Evolutionary conservation across 1,140 invertebrate genomes (phyloP).

Genomic region (Camponotus pennsylvanicus): DNA sequence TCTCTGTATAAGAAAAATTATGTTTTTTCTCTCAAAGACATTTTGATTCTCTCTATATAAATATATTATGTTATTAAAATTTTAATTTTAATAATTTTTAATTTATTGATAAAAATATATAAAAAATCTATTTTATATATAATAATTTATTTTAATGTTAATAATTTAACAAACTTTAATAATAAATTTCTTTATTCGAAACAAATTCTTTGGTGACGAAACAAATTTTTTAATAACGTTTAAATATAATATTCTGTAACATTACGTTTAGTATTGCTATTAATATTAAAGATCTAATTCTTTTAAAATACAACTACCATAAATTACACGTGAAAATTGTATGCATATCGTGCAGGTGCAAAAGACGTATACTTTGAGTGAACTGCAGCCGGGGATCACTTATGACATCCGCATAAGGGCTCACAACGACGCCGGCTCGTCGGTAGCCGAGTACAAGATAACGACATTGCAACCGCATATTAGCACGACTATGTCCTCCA

Average conservation of each 20-base stretch:
- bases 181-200: background rate
- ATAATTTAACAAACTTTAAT: background rate
- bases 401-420: slow-evolving; percentile 96
- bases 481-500: slow-evolving; percentile 85
- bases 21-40: background rate
- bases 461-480: slow-evolving; percentile 92
- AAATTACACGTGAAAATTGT: background rate
- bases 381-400: slow-evolving; percentile 93
- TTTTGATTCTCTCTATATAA: background rate
- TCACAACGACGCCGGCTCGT: slow-evolving; percentile 96
- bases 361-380: slow-evolving; percentile 92
- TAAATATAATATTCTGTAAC: background rate
- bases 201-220: background rate
- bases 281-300: background rate
- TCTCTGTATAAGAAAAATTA: background rate
- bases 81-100: too few relatives aligned
- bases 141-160: background rate
- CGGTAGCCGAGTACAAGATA: slow-evolving; percentile 95
- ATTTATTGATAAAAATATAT: background rate
- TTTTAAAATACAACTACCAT: background rate
- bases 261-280: background rate
- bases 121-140: background rate
- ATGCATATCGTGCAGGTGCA: slow-evolving; percentile 82
- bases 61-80: background rate
- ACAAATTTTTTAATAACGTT: background rate